Conservation (phyloP, 2,888 invertebrate genomes). For the Sacculina carcini region DNA sequence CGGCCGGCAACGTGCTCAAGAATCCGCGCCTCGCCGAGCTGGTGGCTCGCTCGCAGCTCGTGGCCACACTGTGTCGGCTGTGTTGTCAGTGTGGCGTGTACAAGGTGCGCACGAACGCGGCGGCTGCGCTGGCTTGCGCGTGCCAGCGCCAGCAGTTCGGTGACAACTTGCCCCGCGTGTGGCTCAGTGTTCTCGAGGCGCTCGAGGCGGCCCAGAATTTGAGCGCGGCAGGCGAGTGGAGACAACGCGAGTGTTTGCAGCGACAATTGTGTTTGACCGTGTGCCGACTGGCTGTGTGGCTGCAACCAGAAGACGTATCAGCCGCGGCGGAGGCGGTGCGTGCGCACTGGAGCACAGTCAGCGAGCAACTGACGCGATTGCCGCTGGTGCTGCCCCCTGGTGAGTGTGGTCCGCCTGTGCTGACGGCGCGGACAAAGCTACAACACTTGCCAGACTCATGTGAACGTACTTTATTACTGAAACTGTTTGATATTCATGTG, state of each 20-base stretch:
- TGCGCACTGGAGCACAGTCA: constrained; percentile 23
- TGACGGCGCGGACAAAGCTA: background rate
- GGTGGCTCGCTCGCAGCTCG: constrained; percentile 30
- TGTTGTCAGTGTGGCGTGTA: constrained; percentile 50
- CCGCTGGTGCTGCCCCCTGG: background rate
- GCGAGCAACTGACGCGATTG: constrained; percentile 20
- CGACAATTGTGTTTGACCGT: constrained; percentile 51
- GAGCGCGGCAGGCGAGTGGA: constrained; percentile 55
- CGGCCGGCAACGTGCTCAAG: constrained; percentile 47
- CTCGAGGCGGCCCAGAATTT: constrained; percentile 50
- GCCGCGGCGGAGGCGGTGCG: constrained; percentile 27
- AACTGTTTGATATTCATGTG: too few species aligned
- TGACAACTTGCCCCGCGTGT: constrained; percentile 30
- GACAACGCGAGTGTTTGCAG: constrained; percentile 56
- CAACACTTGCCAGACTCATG: too few species aligned
- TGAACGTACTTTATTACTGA: too few species aligned
- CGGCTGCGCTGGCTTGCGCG: constrained; percentile 36
- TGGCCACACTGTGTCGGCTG: constrained; percentile 33
- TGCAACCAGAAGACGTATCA: constrained; percentile 30
- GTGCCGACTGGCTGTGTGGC: constrained; percentile 36
- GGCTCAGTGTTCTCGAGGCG: constrained; percentile 42
- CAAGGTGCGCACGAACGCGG: constrained; percentile 70
- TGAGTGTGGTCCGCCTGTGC: background rate
- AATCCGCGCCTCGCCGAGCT: constrained; percentile 22
- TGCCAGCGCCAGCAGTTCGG: constrained; percentile 38